These are phyloP conservation scores for Erynnis tages DNA, from an alignment of 2,888 invertebrate genomes.

Conservation along the genomic window DNA sequence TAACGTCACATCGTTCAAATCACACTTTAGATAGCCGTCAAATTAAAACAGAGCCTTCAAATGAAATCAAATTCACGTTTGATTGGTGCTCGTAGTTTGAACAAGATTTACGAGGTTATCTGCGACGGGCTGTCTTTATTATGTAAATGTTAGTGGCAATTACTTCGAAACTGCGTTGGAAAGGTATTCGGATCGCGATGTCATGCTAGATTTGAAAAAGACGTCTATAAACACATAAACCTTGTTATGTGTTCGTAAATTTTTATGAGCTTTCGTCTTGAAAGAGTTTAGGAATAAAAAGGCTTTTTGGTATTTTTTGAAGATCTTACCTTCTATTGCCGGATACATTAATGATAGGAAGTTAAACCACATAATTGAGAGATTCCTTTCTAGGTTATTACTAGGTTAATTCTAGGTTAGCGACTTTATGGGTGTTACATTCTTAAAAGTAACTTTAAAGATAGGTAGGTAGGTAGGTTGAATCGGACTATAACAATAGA, in stretches of 20 bases:
- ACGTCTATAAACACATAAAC: not conserved
- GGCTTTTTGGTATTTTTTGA: not conserved
- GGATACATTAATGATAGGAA: too few relatives aligned
- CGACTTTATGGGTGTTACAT: too few relatives aligned
- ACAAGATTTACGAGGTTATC: constrained; percentile 17
- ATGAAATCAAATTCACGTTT: constrained; percentile 8
- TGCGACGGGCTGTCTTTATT: constrained; percentile 14
- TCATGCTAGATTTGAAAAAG: not conserved
- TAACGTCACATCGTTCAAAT: too few relatives aligned
- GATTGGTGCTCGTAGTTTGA: constrained; percentile 8
- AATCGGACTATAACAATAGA: too few relatives aligned
- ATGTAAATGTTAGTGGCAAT: constrained; percentile 13
- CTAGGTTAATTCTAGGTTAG: too few relatives aligned
- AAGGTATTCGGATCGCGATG: not conserved
- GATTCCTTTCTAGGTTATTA: too few relatives aligned
- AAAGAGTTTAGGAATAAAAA: not conserved
- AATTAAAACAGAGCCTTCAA: constrained; percentile 4
- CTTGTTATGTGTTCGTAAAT: not conserved
- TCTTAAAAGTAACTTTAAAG: too few relatives aligned
- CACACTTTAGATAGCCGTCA: not conserved
- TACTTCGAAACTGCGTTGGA: not conserved
- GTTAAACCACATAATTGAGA: too few relatives aligned
- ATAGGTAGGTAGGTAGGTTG: too few relatives aligned
- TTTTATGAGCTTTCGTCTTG: not conserved
- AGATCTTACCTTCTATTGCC: not conserved